Conservation (phyloP, 1,140 invertebrate genomes). For the Pissodes strobi region DNA sequence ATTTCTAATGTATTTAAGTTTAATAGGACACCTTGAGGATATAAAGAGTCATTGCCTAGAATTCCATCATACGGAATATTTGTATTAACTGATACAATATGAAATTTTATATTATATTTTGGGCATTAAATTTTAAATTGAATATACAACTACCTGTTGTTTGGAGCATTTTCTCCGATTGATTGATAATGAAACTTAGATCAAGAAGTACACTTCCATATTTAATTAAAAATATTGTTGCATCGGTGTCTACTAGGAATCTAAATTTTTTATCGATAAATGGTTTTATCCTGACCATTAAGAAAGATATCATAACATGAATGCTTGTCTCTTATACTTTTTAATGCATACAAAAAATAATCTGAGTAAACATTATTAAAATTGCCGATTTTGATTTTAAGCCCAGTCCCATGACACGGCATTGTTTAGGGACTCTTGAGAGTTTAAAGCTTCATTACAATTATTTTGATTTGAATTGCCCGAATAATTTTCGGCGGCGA, state of each 20-base stretch:
- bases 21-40: slow-evolving; percentile 7
- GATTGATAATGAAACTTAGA: slow-evolving; percentile 7
- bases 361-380: no score
- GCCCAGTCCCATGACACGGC: slow-evolving; percentile 7
- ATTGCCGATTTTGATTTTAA: slow-evolving; percentile 1
- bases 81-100: no score
- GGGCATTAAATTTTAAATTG: not conserved
- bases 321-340: no score
- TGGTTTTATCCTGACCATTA: no score
- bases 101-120: slow-evolving; percentile 25
- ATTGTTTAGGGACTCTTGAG: slow-evolving; percentile 1
- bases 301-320: no score
- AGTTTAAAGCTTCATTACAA: slow-evolving; percentile 35
- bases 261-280: slow-evolving; percentile 17
- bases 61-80: slow-evolving; percentile 35
- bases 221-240: slow-evolving; percentile 28
- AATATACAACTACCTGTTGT: slow-evolving; percentile 4
- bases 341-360: no score
- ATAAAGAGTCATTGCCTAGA: slow-evolving; percentile 34
- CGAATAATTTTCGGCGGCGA: no score
- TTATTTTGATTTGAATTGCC: no score
- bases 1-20: slow-evolving; percentile 8
- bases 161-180: not conserved
- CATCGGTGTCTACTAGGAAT: slow-evolving; percentile 34
- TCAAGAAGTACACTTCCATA: slow-evolving; percentile 4